Evolutionary conservation across 2,888 invertebrate species (phyloP).

Genomic region (Caenorhabditis doughertyi): DNA sequence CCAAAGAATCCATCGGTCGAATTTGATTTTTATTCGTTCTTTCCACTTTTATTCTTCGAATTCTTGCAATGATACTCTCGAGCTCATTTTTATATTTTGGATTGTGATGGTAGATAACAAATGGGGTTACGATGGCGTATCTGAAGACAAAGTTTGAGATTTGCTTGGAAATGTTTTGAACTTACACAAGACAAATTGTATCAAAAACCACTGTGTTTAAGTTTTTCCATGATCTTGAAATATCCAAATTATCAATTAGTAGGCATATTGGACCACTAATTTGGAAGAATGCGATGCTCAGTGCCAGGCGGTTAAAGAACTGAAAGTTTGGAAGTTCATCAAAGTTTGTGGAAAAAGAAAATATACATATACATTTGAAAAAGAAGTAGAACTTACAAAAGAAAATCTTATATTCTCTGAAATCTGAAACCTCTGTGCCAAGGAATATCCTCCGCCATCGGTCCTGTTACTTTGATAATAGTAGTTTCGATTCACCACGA

Average conservation of each 20-base stretch:
- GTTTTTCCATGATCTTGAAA: conserved; percentile 56
- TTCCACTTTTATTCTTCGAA: conserved; percentile 11
- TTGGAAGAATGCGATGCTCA: conserved; percentile 56
- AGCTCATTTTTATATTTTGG: conserved; percentile 51
- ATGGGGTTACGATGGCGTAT: conserved; percentile 55
- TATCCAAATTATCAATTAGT: conserved; percentile 46
- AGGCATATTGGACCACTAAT: conserved; percentile 52
- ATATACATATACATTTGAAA: no score
- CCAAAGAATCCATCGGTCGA: conserved; percentile 24
- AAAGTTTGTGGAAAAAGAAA: no score
- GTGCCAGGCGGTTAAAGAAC: conserved; percentile 48
- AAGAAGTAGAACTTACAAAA: conserved; percentile 23
- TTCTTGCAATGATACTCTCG: neutral
- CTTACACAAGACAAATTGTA: conserved; percentile 41
- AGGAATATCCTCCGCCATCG: conserved; percentile 55
- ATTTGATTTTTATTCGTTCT: conserved; percentile 15
- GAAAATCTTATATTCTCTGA: conserved; percentile 58
- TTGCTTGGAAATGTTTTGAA: neutral
- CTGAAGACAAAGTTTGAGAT: neutral
- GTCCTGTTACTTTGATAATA: conserved; percentile 39
- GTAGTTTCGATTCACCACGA: conserved; percentile 48
- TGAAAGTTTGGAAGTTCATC: no score
- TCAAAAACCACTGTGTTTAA: conserved; percentile 57
- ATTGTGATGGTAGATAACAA: conserved; percentile 57
- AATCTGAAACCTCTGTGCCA: conserved; percentile 54